Conservation (phyloP, 2,113 vertebrate genomes). For the Seriola aureovittata region DNA sequence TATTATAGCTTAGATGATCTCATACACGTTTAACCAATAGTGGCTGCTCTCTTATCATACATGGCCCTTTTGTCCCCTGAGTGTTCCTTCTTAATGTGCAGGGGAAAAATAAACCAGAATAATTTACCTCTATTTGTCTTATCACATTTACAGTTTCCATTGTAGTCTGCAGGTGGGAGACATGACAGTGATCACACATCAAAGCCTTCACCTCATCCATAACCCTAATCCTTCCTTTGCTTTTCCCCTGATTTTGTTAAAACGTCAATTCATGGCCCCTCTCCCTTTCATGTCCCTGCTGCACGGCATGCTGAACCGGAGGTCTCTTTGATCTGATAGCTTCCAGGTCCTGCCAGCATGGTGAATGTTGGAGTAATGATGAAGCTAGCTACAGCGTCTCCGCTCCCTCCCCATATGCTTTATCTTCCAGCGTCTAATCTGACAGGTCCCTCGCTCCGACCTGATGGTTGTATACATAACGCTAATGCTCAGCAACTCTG, state of each 20-base stretch:
- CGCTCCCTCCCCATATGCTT: constrained; percentile 51
- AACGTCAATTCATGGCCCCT: constrained; percentile 75
- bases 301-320: constrained; percentile 68
- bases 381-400: constrained; percentile 55
- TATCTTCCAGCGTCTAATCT: constrained; percentile 76
- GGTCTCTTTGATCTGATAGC: constrained; percentile 82
- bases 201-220: constrained; percentile 69
- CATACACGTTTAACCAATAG: constrained; percentile 33
- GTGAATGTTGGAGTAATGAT: constrained; percentile 75
- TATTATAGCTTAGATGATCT: constrained; percentile 30
- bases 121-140: constrained; percentile 67
- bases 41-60: constrained; percentile 19
- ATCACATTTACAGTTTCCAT: constrained; percentile 71
- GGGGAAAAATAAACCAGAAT: constrained; percentile 50
- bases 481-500: constrained; percentile 76
- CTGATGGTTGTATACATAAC: constrained; percentile 79
- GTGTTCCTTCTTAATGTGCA: constrained; percentile 31
- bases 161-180: constrained; percentile 76
- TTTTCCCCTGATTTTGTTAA: constrained; percentile 79
- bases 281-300: constrained; percentile 79
- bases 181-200: constrained; percentile 77
- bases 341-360: constrained; percentile 77
- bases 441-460: constrained; percentile 75
- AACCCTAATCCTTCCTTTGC: constrained; percentile 72
- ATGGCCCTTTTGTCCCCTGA: constrained; percentile 28